Evolutionary conservation across 2,888 invertebrate species (phyloP).

Genomic region (Nomada goodeniana): DNA sequence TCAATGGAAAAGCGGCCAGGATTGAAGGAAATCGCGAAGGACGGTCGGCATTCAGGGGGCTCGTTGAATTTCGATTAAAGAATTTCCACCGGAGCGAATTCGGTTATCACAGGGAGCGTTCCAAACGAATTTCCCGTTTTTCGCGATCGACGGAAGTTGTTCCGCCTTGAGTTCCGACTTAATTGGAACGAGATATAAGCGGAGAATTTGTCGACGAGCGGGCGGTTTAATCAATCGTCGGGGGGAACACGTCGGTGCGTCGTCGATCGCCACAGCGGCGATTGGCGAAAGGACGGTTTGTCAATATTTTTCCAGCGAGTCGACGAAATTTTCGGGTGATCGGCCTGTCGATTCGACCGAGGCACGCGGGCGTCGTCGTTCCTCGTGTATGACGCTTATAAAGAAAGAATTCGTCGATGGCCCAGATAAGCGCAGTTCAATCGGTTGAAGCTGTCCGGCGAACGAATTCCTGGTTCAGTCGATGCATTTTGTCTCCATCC

Average conservation of each 20-base stretch:
- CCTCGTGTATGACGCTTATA: conserved; percentile 1
- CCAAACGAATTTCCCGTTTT: no score
- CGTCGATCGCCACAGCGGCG: no score
- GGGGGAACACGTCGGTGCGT: no score
- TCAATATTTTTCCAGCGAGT: not conserved
- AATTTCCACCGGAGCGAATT: not conserved
- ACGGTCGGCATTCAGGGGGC: not conserved
- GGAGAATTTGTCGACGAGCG: no score
- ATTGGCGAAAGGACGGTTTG: not conserved
- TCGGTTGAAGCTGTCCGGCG: not conserved
- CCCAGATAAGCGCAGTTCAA: not conserved
- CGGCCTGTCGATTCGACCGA: not conserved
- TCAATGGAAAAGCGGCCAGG: not conserved
- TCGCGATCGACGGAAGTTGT: no score
- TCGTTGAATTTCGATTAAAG: not conserved
- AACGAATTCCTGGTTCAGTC: conserved; percentile 4
- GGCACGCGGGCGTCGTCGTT: not conserved
- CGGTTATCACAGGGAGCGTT: not conserved
- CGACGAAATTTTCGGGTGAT: not conserved
- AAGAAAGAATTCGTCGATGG: not conserved
- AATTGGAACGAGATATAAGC: no score
- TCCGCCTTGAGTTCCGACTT: no score
- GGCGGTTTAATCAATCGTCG: no score
- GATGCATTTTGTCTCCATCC: not conserved
- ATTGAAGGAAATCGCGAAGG: not conserved